Percentiles rank a stretch among this genome's conserved stretches.
Conservation (phyloP, 2,888 invertebrate species). For the Idaea dimidiata region DNA sequence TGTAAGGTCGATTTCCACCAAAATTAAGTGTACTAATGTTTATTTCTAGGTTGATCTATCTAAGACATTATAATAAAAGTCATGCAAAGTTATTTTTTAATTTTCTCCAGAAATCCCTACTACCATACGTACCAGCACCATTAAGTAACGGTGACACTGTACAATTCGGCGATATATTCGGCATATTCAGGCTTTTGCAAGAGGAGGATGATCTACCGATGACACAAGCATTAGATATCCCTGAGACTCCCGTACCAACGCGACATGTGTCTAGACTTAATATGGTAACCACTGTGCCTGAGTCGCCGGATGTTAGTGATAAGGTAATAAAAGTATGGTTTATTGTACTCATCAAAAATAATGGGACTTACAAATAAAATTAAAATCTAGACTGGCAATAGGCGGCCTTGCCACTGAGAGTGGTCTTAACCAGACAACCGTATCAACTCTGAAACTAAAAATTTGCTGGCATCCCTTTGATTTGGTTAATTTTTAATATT, state of each 20-base stretch:
- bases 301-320: constrained; percentile 72
- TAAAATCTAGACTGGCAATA: no score
- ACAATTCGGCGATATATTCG: constrained; percentile 69
- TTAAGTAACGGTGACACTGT: constrained; percentile 63
- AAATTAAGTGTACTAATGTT: no score
- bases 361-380: no score
- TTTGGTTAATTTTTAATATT: no score
- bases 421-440: no score
- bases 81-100: constrained; percentile 1
- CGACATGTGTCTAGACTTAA: constrained; percentile 44
- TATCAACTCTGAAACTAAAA: no score
- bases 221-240: constrained; percentile 66
- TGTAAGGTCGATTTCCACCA: no score
- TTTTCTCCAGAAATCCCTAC: constrained; percentile 53
- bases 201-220: constrained; percentile 61
- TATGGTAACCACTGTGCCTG: constrained; percentile 54
- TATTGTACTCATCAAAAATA: no score
- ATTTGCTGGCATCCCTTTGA: no score
- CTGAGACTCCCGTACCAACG: constrained; percentile 55
- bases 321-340: constrained; percentile 46
- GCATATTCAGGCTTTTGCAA: constrained; percentile 60
- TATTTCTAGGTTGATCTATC: no score
- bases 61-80: no score
- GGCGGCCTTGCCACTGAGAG: no score
- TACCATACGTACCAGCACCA: constrained; percentile 61